Percentiles rank a stretch among this genome's conserved stretches.
Conservation (phyloP, 2,797 vertebrate species). For the Chloroceryle amazona region DNA sequence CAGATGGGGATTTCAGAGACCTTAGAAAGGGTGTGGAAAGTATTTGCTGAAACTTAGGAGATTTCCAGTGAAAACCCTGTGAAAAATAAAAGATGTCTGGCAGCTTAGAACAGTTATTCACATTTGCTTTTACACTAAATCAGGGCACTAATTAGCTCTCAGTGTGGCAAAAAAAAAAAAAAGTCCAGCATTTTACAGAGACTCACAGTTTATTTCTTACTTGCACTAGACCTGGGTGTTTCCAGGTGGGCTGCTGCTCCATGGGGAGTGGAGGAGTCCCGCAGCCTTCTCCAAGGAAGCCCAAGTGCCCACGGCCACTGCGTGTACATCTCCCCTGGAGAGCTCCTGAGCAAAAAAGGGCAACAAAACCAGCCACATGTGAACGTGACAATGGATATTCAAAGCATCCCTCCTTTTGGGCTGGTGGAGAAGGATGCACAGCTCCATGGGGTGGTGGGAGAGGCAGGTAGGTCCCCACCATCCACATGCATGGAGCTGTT, state of each 20-base stretch:
- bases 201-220: constrained; percentile 24
- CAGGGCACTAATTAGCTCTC: constrained; percentile 17
- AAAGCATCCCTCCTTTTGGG: neutral
- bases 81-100: neutral
- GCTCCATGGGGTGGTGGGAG: accelerated
- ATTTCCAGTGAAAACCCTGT: constrained; percentile 68
- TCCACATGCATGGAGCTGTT: accelerated
- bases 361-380: accelerated
- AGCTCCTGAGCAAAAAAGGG: accelerated
- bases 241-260: constrained; percentile 1
- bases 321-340: accelerated
- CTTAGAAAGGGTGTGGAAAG: constrained; percentile 45
- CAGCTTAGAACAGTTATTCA: constrained; percentile 65
- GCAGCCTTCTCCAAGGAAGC: neutral
- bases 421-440: neutral
- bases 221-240: neutral
- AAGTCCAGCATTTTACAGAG: neutral
- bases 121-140: constrained; percentile 14
- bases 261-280: accelerated
- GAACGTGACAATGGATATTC: neutral
- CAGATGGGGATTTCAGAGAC: constrained; percentile 74
- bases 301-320: accelerated
- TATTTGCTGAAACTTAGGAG: constrained; percentile 73
- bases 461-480: neutral
- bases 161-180: neutral